Evolutionary conservation across 2,113 vertebrate species (phyloP).

Genomic region (Cacatua alba): DNA sequence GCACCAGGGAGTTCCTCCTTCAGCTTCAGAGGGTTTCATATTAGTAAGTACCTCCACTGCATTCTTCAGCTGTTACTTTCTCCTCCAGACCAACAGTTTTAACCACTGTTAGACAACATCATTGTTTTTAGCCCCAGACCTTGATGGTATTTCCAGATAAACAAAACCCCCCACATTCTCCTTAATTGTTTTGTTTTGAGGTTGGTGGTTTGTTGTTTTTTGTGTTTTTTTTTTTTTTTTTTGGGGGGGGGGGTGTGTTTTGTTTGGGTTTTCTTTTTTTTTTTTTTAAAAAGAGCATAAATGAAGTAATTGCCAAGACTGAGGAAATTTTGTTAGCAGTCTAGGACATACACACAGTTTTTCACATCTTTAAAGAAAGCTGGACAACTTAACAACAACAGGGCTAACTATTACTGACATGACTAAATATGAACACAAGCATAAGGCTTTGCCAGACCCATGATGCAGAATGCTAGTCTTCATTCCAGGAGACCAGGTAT

Average conservation of each 20-base stretch:
- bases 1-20: not conserved
- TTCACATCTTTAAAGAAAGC: not conserved
- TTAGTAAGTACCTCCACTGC: fast-evolving
- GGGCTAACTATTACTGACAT: not conserved
- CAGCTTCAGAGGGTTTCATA: not conserved
- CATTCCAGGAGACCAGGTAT: not conserved
- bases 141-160: not conserved
- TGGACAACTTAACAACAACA: not conserved
- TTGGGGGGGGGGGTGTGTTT: too few relatives aligned
- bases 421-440: not conserved
- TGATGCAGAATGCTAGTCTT: not conserved
- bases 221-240: too few relatives aligned
- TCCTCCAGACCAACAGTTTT: not conserved
- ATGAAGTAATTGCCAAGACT: not conserved
- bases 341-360: not conserved
- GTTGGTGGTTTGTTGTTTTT: too few relatives aligned
- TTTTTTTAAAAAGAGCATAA: not conserved
- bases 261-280: not conserved
- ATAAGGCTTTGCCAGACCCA: not conserved
- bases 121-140: not conserved
- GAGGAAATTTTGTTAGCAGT: not conserved
- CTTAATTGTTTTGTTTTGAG: not conserved
- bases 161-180: fast-evolving
- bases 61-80: not conserved
- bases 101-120: fast-evolving